phyloP scores from a whole-genome alignment of 2,113 vertebrate species.

The Chamaetylas fuelleborni region DNA sequence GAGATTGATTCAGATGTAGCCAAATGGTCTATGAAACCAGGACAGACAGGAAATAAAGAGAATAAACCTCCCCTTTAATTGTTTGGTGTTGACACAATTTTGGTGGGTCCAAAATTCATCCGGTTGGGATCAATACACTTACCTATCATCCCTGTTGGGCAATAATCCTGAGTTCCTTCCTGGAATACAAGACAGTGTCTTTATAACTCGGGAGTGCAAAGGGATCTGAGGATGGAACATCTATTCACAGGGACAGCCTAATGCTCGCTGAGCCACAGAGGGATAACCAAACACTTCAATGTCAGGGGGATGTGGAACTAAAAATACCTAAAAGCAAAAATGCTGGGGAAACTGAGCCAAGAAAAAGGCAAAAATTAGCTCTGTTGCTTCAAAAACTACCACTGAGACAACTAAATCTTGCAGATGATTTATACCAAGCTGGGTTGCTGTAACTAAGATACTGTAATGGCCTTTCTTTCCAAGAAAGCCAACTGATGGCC shows the following conservation, averaged over 20 bases:
- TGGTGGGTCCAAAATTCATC: conserved; percentile 31
- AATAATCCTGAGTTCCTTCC: conserved; percentile 76
- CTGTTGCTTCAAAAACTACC: neutral
- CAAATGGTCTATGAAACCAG: neutral
- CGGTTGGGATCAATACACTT: conserved; percentile 64
- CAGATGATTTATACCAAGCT: neutral
- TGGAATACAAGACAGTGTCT: conserved; percentile 77
- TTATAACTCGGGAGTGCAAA: conserved; percentile 62
- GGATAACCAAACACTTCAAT: neutral
- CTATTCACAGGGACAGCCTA: conserved; percentile 30
- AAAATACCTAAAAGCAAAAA: conserved; percentile 11
- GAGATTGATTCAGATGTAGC: neutral
- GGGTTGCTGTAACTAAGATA: neutral
- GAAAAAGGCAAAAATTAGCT: neutral
- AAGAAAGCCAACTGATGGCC: neutral
- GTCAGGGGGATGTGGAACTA: neutral
- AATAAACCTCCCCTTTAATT: conserved; percentile 35
- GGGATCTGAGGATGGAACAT: conserved; percentile 44
- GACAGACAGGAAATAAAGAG: neutral
- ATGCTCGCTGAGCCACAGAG: neutral
- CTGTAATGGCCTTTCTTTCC: neutral
- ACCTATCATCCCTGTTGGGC: conserved; percentile 71
- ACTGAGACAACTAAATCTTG: neutral
- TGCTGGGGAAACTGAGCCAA: neutral
- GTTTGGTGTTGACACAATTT: conserved; percentile 40